A percentile compares a stretch with the other conserved stretches of the same genome.
These are phyloP conservation scores for Bombus superbus DNA, from an alignment of 1,140 invertebrate genomes.

Conservation along the genomic window DNA sequence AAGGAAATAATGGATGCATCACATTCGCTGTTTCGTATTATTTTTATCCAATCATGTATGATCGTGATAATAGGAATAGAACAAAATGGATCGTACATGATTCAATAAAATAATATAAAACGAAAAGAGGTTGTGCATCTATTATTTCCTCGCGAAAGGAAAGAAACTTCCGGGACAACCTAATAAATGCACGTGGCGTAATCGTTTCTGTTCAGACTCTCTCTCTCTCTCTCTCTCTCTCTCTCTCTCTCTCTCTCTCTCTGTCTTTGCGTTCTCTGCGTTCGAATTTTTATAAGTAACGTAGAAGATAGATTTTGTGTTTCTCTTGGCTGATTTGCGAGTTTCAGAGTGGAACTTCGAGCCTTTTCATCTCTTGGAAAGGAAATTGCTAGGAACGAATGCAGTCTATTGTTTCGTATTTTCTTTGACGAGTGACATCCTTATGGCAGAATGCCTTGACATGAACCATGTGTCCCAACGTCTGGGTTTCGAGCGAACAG, in stretches of 20 bases:
- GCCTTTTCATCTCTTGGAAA: neutral
- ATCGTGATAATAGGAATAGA: too few relatives aligned
- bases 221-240: neutral
- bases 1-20: too few relatives aligned
- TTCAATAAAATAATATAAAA: too few relatives aligned
- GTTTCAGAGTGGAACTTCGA: fast-evolving
- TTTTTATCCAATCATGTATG: too few relatives aligned
- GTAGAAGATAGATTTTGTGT: neutral
- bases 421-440: neutral
- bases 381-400: neutral
- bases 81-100: too few relatives aligned
- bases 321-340: neutral
- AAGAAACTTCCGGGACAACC: too few relatives aligned
- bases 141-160: too few relatives aligned
- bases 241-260: neutral
- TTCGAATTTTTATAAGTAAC: neutral
- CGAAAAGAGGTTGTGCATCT: too few relatives aligned
- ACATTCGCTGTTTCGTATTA: too few relatives aligned
- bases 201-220: neutral
- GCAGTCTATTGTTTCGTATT: neutral
- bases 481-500: neutral
- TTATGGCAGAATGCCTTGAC: neutral
- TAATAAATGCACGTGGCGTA: too few relatives aligned
- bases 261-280: neutral
- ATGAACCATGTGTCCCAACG: neutral